Percentiles rank a stretch among this genome's conserved stretches.
These are phyloP conservation scores for Troides aeacus DNA, from an alignment of 2,888 invertebrate species.

Conservation along the genomic window DNA sequence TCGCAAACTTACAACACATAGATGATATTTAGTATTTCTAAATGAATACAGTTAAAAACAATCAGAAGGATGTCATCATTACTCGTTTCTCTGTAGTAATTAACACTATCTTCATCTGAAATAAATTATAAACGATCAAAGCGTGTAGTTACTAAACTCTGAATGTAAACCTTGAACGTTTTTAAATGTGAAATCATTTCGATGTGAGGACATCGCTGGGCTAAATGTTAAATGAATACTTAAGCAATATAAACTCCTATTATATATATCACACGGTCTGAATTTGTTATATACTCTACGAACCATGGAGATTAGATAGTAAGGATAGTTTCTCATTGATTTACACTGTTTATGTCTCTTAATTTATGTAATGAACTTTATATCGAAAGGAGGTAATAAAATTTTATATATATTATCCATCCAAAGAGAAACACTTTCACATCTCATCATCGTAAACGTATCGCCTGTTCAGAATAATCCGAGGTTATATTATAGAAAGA, in stretches of 20 bases:
- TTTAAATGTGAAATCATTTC: constrained; percentile 7
- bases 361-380: too few relatives aligned
- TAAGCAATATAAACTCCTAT: constrained; percentile 3
- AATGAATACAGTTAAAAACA: background rate
- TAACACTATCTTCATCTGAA: background rate
- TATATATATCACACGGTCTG: background rate
- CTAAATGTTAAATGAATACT: constrained; percentile 16
- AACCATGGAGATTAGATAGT: too few relatives aligned
- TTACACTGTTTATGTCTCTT: too few relatives aligned
- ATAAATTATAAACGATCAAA: background rate
- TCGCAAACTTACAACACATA: background rate
- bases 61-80: background rate
- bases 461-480: too few relatives aligned
- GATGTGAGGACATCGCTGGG: background rate
- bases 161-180: constrained; percentile 6
- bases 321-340: too few relatives aligned
- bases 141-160: background rate
- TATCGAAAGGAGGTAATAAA: too few relatives aligned
- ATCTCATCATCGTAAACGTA: too few relatives aligned
- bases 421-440: too few relatives aligned
- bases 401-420: too few relatives aligned
- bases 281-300: too few relatives aligned
- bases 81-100: too few relatives aligned
- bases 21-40: background rate
- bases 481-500: background rate